Evolutionary conservation across 2,888 invertebrate species (phyloP).

Genomic region (Plebejus melissa): DNA sequence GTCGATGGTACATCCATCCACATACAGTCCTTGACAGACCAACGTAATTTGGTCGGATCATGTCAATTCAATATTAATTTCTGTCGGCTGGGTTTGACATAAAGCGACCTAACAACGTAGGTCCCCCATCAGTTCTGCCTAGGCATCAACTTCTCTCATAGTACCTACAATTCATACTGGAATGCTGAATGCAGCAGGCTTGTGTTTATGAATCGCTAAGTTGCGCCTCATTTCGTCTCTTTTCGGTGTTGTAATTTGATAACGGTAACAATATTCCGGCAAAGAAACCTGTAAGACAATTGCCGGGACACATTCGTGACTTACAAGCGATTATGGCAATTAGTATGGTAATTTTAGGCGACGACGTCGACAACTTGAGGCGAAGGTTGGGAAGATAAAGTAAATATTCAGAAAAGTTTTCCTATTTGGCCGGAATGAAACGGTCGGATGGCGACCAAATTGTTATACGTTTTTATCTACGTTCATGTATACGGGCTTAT

Average conservation of each 20-base stretch:
- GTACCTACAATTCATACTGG: no score
- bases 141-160: no score
- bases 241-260: neutral
- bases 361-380: neutral
- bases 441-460: neutral
- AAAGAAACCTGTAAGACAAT: slow-evolving; percentile 4
- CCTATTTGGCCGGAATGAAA: neutral
- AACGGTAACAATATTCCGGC: neutral
- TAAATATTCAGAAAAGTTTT: slow-evolving; percentile 2
- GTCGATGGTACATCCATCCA: no score
- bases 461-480: neutral
- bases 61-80: no score
- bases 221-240: neutral
- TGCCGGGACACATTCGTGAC: slow-evolving; percentile 19
- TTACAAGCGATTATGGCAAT: slow-evolving; percentile 22
- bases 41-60: no score
- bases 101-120: no score
- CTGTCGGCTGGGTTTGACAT: no score
- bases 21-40: no score
- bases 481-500: neutral
- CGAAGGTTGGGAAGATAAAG: neutral
- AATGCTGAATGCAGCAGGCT: no score
- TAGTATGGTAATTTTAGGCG: slow-evolving; percentile 20
- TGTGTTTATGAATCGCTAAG: no score
- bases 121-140: no score